Conservation (phyloP, 2,888 invertebrate species). For the Ornithoptera priamus region DNA sequence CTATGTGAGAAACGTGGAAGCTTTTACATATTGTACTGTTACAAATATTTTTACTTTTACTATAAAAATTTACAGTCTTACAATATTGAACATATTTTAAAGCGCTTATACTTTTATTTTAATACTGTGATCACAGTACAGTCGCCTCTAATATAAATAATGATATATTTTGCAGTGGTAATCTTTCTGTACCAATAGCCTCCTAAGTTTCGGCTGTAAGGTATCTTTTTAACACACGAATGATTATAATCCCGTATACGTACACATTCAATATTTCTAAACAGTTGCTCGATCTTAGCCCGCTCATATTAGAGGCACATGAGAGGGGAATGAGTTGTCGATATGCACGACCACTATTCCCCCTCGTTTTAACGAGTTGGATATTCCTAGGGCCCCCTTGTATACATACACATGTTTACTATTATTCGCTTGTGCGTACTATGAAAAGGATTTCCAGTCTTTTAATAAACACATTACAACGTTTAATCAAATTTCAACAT, state of each 20-base stretch:
- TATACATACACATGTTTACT: conserved; percentile 18
- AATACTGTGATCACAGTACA: background rate
- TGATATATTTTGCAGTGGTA: background rate
- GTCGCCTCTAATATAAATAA: background rate
- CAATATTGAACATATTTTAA: too few species aligned
- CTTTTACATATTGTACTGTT: too few species aligned
- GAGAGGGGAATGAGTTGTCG: conserved; percentile 25
- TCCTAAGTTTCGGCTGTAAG: background rate
- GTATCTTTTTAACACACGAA: conserved; percentile 26
- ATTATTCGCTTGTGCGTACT: conserved; percentile 11
- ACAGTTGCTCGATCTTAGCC: conserved; percentile 20
- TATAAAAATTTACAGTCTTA: too few species aligned
- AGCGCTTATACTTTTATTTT: too few species aligned
- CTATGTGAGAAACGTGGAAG: too few species aligned
- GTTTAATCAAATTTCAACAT: background rate
- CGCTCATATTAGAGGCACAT: conserved; percentile 9
- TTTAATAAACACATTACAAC: conserved; percentile 2
- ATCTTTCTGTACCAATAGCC: background rate
- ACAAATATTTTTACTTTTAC: too few species aligned
- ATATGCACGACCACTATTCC: conserved; percentile 20
- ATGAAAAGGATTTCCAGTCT: conserved; percentile 1
- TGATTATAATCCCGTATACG: conserved; percentile 19
- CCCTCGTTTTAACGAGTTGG: conserved; percentile 21
- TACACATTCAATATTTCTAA: conserved; percentile 26
- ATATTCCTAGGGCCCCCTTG: conserved; percentile 7